phyloP scores from a whole-genome alignment of 2,113 vertebrate genomes.

The Nymphicus hollandicus region DNA sequence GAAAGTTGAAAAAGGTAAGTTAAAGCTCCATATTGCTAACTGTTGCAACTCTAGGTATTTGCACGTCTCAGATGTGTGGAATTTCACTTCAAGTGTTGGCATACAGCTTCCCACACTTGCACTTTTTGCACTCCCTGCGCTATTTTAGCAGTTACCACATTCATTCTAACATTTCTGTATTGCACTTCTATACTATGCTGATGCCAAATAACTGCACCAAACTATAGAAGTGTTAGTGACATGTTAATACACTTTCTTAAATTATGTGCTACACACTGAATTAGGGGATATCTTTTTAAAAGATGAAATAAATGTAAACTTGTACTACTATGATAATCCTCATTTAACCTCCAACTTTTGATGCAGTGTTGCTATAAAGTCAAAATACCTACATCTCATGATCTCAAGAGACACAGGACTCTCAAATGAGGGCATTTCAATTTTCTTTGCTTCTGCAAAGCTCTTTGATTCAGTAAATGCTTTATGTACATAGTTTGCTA shows the following conservation, averaged over 20 bases:
- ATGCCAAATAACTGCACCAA: not conserved
- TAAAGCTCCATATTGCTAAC: not conserved
- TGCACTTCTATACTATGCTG: not conserved
- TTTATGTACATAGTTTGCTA: not conserved
- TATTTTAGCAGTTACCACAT: not conserved
- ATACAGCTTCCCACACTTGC: not conserved
- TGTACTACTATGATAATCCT: not conserved
- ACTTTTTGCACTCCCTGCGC: not conserved
- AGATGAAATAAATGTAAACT: not conserved
- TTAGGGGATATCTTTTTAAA: not conserved
- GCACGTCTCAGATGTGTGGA: not conserved
- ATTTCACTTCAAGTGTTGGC: not conserved
- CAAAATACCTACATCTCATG: constrained; percentile 84
- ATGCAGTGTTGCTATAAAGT: not conserved
- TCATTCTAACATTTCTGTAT: not conserved
- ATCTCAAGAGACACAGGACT: constrained; percentile 74
- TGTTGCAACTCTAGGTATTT: not conserved
- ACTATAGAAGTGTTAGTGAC: not conserved
- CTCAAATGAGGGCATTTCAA: not conserved
- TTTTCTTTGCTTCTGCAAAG: not conserved
- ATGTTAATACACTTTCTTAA: not conserved
- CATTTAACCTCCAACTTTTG: not conserved
- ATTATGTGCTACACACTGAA: not conserved
- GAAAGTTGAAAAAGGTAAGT: not conserved
- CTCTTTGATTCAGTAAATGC: not conserved